Conservation (phyloP, 2,797 vertebrate species). For the Xyrichtys novacula region DNA sequence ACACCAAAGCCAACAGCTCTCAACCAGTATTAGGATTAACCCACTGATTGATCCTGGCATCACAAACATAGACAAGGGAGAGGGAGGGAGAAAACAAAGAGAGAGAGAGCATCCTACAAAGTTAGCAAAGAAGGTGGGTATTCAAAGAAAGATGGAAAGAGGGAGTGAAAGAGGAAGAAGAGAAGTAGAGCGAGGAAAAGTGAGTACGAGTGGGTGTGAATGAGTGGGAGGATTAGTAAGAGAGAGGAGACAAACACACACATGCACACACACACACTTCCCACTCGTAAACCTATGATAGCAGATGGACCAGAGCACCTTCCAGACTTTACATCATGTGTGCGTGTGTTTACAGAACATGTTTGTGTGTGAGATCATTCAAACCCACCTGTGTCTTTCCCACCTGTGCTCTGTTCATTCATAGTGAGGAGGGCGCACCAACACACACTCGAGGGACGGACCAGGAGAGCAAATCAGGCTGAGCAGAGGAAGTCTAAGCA, state of each 20-base stretch:
- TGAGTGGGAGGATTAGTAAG: slow-evolving; percentile 56
- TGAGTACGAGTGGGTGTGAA: slow-evolving; percentile 34
- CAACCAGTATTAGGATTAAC: slow-evolving; percentile 67
- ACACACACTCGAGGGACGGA: slow-evolving; percentile 1
- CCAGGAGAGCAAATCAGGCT: not conserved
- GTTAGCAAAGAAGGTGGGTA: not conserved
- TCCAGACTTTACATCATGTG: slow-evolving; percentile 33
- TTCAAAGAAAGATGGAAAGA: slow-evolving; percentile 5
- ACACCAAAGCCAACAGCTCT: slow-evolving; percentile 57
- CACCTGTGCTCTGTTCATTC: slow-evolving; percentile 20
- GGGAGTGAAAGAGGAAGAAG: slow-evolving; percentile 16
- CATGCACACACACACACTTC: slow-evolving; percentile 29
- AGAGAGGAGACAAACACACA: slow-evolving; percentile 32
- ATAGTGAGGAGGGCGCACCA: slow-evolving; percentile 9
- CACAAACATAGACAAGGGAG: slow-evolving; percentile 33
- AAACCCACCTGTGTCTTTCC: slow-evolving; percentile 23
- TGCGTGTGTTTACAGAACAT: too few relatives aligned
- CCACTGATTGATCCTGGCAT: slow-evolving; percentile 63
- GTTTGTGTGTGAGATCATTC: slow-evolving; percentile 29
- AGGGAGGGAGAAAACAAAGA: not conserved
- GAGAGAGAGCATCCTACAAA: slow-evolving; percentile 6
- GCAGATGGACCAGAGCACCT: slow-evolving; percentile 64
- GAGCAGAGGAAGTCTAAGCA: not conserved
- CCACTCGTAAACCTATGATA: slow-evolving; percentile 53
- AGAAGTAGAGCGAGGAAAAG: slow-evolving; percentile 9